phyloP scores from a whole-genome alignment of 1,140 invertebrate species.

The Oryzaephilus surinamensis region DNA sequence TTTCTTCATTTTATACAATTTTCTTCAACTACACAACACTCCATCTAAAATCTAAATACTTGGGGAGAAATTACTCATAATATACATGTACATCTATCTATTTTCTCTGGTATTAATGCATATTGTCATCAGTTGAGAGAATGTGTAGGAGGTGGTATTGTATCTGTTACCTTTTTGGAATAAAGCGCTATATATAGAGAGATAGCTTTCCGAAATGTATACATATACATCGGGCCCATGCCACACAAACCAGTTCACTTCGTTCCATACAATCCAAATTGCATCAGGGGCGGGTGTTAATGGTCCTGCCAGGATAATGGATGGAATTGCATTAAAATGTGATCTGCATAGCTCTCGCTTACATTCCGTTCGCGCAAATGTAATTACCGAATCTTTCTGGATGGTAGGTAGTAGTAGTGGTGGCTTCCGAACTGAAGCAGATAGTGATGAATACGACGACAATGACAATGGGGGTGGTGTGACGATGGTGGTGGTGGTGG shows the following conservation, averaged over 20 bases:
- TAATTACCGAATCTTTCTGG: slow-evolving; percentile 36
- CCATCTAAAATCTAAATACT: too few species aligned
- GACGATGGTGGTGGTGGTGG: slow-evolving; percentile 3
- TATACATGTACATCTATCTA: too few species aligned
- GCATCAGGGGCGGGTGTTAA: slow-evolving; percentile 37
- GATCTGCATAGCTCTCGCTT: slow-evolving; percentile 37
- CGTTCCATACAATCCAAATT: slow-evolving; percentile 35
- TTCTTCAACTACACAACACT: too few species aligned
- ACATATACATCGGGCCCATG: slow-evolving; percentile 9
- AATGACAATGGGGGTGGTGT: slow-evolving; percentile 18
- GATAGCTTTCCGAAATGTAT: slow-evolving; percentile 32
- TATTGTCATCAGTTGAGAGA: slow-evolving; percentile 29
- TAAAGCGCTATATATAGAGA: too few species aligned
- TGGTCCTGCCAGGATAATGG: slow-evolving; percentile 37
- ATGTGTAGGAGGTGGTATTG: too few species aligned
- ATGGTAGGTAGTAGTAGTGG: too few species aligned
- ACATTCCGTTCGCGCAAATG: slow-evolving; percentile 33
- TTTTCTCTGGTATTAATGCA: too few species aligned
- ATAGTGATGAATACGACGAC: slow-evolving; percentile 16
- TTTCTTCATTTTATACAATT: too few species aligned
- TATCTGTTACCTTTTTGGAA: slow-evolving; percentile 28
- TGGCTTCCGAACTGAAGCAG: slow-evolving; percentile 22
- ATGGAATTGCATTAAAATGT: slow-evolving; percentile 41
- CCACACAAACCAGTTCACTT: too few species aligned
- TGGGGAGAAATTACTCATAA: too few species aligned